Base-by-base conservation (phyloP, 2,888 invertebrate species). In the Rhingia rostrata region DNA sequence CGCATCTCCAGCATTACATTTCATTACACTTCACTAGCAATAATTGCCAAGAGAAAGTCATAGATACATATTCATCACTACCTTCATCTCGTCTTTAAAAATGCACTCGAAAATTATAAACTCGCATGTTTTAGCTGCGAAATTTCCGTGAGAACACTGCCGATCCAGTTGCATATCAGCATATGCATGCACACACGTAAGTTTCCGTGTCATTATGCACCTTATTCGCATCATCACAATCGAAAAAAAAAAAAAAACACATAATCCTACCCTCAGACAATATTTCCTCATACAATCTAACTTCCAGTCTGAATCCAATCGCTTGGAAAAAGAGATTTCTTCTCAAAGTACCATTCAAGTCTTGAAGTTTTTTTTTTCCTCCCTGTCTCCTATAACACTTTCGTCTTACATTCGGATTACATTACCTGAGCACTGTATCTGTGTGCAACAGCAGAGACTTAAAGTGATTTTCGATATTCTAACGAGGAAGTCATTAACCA, bases 401-500 rank as follows among this genome's bases (percentile, higher is more conserved):
- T 73, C 73, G 43, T 37, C 35, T 12, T 30, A 9, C 35, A 14
- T 41, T 53, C n/a, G 49, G 14, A 49, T 70, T 54, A 22, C 22
- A 53, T 51, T 58, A 74, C 43, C 14, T 45, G 14, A 56, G 37
- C n/a, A 14, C 3, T 39, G 6, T 12, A 30, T 47, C 4, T 30
- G 30, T 3, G 22, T 30, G 10, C 22, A 30, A 7, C 10, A 47
- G 14, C 14, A 47, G 6, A 32, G 41, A 14, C 47, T 60, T 43
- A 37, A 51, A 22, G 58, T 10, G 43, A 12, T 45, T 45, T 30
- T 32, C 64, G 41, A 66, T 75, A 77, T 56, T 61, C 54, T 56
- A 45, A 67, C 54, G 56, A 73, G 82, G 82, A 82, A 82, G 77
- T 72, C 54, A 67, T 82, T 77, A 82, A 77, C 77, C 77, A 77